Evolutionary conservation across 2,113 vertebrate genomes (phyloP).

Genomic region (Balaenoptera acutorostrata): DNA sequence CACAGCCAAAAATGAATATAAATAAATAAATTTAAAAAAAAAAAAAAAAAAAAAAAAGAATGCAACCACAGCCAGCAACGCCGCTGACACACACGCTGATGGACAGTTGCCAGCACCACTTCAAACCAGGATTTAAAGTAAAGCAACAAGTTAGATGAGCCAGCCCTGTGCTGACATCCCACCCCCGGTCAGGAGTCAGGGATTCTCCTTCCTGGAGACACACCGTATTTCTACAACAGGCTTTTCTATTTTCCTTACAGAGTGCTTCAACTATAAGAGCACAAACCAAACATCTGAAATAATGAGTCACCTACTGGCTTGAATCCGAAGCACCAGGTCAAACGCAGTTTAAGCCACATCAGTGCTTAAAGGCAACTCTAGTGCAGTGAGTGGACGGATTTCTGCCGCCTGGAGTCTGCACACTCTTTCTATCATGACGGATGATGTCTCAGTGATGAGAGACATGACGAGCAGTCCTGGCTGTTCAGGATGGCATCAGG

Average conservation of each 20-base stretch:
- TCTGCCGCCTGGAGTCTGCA: not conserved
- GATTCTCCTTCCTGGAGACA: slow-evolving; percentile 59
- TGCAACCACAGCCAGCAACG: not conserved
- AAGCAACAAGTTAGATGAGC: not conserved
- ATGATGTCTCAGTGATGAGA: not conserved
- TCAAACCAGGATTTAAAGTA: not conserved
- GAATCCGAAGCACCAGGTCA: slow-evolving; percentile 52
- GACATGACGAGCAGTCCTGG: not conserved
- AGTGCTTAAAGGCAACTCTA: not conserved
- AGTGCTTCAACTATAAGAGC: slow-evolving; percentile 32
- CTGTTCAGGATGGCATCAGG: not conserved
- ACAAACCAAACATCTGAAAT: slow-evolving; percentile 63
- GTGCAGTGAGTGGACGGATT: not conserved
- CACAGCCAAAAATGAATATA: too few species aligned
- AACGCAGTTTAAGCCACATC: slow-evolving; percentile 53
- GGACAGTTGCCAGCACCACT: not conserved
- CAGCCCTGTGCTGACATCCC: not conserved
- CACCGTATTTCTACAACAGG: slow-evolving; percentile 37
- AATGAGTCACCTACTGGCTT: slow-evolving; percentile 58
- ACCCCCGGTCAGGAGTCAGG: not conserved
- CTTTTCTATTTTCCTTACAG: slow-evolving; percentile 63
- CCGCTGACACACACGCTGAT: not conserved
- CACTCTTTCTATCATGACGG: not conserved
- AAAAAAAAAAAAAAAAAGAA: too few species aligned
- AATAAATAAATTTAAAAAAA: too few species aligned